Conservation (phyloP, 2,797 vertebrate species). For the Clarias pachynema region DNA sequence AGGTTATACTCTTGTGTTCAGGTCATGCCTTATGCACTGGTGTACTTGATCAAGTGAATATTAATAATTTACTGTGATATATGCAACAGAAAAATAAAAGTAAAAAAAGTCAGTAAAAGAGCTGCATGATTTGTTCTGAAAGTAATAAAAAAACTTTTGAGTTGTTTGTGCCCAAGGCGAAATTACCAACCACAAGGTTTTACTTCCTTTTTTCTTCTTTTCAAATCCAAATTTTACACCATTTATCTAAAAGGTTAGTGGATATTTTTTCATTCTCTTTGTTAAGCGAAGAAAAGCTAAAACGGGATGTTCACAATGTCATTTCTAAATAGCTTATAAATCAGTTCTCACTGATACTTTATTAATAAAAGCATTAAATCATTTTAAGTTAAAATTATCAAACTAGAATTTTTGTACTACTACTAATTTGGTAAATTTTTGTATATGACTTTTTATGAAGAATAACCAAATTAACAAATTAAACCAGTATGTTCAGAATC, state of each 20-base stretch:
- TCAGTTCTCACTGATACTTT: neutral
- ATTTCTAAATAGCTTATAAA: neutral
- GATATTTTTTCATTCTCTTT: neutral
- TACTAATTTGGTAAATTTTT: too few relatives aligned
- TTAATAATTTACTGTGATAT: too few relatives aligned
- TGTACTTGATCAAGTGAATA: too few relatives aligned
- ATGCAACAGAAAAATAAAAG: neutral
- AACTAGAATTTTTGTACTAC: neutral
- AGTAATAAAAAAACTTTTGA: neutral
- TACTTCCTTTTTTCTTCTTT: neutral
- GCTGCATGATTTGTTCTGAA: neutral
- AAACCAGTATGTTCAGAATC: too few relatives aligned
- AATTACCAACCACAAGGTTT: neutral
- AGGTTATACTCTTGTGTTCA: neutral
- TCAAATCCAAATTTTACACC: neutral
- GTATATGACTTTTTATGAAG: too few relatives aligned
- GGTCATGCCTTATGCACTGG: neutral
- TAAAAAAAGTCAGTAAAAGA: neutral
- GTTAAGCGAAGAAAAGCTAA: neutral
- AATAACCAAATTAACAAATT: too few relatives aligned
- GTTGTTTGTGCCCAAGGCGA: neutral
- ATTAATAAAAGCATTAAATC: neutral
- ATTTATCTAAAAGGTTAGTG: neutral
- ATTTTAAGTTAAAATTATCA: neutral
- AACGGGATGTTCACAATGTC: neutral